Evolutionary conservation across 2,113 vertebrate genomes (phyloP), one percentile per base, ranked within the genome.

Genomic region (Epinephelus lanceolatus): DNA sequence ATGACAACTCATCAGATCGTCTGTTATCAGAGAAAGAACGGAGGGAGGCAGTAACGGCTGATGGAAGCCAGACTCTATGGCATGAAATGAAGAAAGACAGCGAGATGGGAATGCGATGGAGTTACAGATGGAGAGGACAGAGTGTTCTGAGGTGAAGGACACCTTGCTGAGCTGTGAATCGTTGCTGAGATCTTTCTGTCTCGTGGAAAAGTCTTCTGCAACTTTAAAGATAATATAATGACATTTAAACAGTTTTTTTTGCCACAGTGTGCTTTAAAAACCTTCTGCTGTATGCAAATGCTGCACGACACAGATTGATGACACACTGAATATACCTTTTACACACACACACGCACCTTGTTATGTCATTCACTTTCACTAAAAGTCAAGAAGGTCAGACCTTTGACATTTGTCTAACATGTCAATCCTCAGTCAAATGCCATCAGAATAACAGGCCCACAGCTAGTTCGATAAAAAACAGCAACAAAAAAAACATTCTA

Each of bases 1-100:
- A 69, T 69, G 68, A 70, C 73, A 62, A 60, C 70, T 57, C 57
- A 79, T 69, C 70, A 57, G 67, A 72, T 55, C 18, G 21, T 57
- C 30, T 73, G 59, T 62, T 81, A 61, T 74, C 73, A 74, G 78
- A 57, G 40, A 5, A 33, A 21, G 52, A 80, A 27, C 49, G 52
- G 68, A 30, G 14, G 8, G 23, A 52, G 9, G 30, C 30, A 59
- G 14, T 5, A n/a, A 14, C 11, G 18, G 23, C 69, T 78, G 76
- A 84, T 49, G 30, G 19, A 65, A 45, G 76, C 33, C 63, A 78
- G 70, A 66, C 56, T 14, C 18, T 6, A 2, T 6, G 23, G 55
- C 23, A 27, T 33, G 25, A 69, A 55, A 37, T 30, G 17, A 12
- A 51, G 57, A 56, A 21, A 81, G 53, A 13, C 25, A 59, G 61